Conservation (phyloP, 2,797 vertebrate genomes). For the Sarcoramphus papa region DNA sequence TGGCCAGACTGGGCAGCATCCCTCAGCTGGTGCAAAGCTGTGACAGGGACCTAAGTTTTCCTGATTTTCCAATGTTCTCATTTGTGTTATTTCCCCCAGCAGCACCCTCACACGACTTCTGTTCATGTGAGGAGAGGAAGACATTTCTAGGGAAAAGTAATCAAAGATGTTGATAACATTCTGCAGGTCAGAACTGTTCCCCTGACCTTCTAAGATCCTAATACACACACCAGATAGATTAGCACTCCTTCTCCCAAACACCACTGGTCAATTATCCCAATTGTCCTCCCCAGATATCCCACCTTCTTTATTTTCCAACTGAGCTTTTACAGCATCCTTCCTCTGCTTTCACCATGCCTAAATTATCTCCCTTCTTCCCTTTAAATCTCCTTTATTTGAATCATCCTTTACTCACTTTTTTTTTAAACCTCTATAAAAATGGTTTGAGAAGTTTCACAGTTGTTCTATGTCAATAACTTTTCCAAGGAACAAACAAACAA, state of each 20-base stretch:
- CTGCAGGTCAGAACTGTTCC: not conserved
- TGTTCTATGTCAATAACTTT: not conserved
- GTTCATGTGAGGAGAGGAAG: not conserved
- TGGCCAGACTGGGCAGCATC: not conserved
- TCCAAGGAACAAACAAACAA: not conserved
- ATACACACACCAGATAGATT: not conserved
- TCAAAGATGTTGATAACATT: not conserved
- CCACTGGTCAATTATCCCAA: not conserved
- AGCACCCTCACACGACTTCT: not conserved
- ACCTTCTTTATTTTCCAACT: not conserved
- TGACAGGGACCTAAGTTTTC: not conserved
- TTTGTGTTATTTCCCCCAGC: not conserved
- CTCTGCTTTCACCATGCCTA: not conserved
- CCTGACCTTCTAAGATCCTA: not conserved
- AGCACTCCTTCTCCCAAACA: not conserved
- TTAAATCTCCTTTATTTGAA: not conserved
- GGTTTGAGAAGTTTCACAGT: not conserved
- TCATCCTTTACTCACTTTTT: fast-evolving
- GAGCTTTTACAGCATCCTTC: not conserved
- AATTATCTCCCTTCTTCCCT: not conserved
- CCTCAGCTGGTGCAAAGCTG: not conserved
- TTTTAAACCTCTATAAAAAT: not conserved
- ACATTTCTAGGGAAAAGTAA: not conserved
- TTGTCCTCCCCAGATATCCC: not conserved
- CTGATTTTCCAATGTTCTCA: not conserved